phyloP scores from a whole-genome alignment of 2,113 vertebrate species.

The Thunnus thynnus region DNA sequence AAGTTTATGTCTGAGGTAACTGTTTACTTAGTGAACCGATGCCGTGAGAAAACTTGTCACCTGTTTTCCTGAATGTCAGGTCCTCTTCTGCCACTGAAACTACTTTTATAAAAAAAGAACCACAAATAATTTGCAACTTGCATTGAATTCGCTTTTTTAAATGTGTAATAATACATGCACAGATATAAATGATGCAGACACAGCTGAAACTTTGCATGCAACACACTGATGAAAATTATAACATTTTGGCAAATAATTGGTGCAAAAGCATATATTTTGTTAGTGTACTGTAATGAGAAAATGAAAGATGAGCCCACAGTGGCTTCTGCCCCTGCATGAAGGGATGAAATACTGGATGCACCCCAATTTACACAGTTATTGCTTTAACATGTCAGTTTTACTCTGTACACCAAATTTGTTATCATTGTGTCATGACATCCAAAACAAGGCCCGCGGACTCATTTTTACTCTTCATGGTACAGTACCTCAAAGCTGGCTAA shows the following conservation, averaged over 20 bases:
- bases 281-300: neutral
- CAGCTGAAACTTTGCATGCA: neutral
- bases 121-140: neutral
- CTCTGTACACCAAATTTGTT: neutral
- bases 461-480: neutral
- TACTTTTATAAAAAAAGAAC: neutral
- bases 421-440: neutral
- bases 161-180: neutral
- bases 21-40: slow-evolving; percentile 74
- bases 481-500: slow-evolving; percentile 4
- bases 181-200: neutral
- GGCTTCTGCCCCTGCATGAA: neutral
- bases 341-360: neutral
- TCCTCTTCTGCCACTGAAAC: slow-evolving; percentile 60
- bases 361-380: neutral
- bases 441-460: neutral
- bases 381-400: neutral
- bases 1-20: slow-evolving; percentile 78
- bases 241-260: no score
- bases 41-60: slow-evolving; percentile 77
- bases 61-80: slow-evolving; percentile 60
- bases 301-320: neutral
- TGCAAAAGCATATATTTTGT: no score
- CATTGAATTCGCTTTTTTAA: neutral
- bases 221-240: no score